phyloP scores from a whole-genome alignment of 2,113 vertebrate species.

The Neotoma lepida region DNA sequence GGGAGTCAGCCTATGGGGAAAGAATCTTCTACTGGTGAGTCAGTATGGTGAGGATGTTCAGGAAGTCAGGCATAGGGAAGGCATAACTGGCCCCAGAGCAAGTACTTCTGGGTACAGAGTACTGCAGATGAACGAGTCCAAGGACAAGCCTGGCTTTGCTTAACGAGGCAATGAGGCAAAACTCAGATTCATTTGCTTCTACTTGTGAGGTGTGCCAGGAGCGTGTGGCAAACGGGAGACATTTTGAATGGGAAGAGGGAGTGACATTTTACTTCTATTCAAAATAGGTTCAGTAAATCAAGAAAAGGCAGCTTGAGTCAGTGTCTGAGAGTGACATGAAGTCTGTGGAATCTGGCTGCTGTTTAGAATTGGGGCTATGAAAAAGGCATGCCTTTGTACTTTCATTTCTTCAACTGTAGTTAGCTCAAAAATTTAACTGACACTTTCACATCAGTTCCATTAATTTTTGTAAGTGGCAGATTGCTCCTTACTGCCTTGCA shows the following conservation, averaged over 20 bases:
- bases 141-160: not conserved
- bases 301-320: not conserved
- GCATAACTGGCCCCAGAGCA: not conserved
- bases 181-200: not conserved
- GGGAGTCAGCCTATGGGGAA: not conserved
- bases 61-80: not conserved
- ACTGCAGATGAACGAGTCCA: not conserved
- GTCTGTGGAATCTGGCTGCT: not conserved
- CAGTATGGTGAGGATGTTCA: not conserved
- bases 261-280: not conserved
- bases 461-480: not conserved
- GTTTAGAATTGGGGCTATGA: not conserved
- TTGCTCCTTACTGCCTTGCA: not conserved
- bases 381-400: not conserved
- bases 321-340: not conserved
- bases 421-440: not conserved
- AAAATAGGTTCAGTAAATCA: not conserved
- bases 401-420: not conserved
- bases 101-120: rapidly evolving
- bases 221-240: not conserved
- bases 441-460: not conserved
- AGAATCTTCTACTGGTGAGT: no score
- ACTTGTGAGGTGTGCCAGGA: not conserved
- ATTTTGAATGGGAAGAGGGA: not conserved
- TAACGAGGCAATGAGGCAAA: not conserved